Evolutionary conservation across 2,888 invertebrate species (phyloP).

Genomic region (Papilio demoleus): DNA sequence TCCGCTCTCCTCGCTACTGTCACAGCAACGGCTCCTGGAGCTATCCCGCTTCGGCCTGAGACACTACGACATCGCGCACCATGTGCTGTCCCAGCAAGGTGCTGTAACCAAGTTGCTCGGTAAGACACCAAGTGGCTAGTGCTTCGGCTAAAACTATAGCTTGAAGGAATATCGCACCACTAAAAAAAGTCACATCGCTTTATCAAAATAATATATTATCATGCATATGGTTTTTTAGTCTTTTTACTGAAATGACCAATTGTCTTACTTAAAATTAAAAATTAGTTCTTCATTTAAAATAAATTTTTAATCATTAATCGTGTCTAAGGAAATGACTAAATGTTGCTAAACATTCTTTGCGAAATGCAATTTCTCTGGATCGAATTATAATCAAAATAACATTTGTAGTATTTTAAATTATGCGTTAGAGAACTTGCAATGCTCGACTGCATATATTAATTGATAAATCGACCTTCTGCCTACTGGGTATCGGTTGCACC

Average conservation of each 20-base stretch:
- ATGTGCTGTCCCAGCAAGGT: conserved; percentile 95
- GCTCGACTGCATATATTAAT: conserved; percentile 44
- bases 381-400: neutral
- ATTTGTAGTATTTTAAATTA: neutral
- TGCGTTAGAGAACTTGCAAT: conserved; percentile 45
- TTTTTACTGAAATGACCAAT: too few relatives aligned
- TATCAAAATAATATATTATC: too few relatives aligned
- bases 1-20: conserved; percentile 88
- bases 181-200: neutral
- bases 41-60: conserved; percentile 91
- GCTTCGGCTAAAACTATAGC: conserved; percentile 4
- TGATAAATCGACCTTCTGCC: conserved; percentile 53
- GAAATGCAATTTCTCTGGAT: neutral
- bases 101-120: conserved; percentile 95
- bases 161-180: neutral
- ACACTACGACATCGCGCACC: conserved; percentile 95
- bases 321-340: too few relatives aligned
- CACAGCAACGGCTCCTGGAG: conserved; percentile 91
- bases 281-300: too few relatives aligned
- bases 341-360: too few relatives aligned
- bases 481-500: conserved; percentile 64
- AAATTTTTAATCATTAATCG: too few relatives aligned
- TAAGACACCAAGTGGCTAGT: conserved; percentile 74
- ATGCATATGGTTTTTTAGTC: too few relatives aligned
- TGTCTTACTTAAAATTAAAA: too few relatives aligned